These are phyloP conservation scores for Lepidurus couesii DNA, from an alignment of 1,140 invertebrate genomes.

Conservation along the genomic window DNA sequence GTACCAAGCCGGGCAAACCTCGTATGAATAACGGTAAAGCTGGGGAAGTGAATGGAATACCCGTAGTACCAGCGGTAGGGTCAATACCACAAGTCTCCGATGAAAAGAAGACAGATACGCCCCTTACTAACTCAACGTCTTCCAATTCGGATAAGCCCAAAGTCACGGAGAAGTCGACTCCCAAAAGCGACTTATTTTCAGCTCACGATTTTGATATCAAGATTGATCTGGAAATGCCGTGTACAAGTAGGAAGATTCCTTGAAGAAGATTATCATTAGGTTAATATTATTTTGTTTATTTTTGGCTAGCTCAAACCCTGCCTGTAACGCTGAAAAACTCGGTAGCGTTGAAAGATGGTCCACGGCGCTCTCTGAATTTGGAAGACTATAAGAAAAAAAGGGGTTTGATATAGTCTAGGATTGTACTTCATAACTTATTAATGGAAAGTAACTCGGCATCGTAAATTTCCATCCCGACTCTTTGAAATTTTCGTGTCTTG, in stretches of 20 bases:
- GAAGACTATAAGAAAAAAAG: conserved; percentile 96
- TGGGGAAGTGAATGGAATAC: neutral
- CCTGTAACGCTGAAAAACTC: conserved; percentile 68
- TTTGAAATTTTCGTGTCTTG: neutral
- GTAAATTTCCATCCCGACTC: conserved; percentile 12
- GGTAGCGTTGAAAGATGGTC: conserved; percentile 68
- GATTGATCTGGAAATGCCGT: conserved; percentile 81
- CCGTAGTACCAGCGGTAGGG: conserved; percentile 37
- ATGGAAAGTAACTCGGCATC: neutral
- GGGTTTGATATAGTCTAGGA: conserved; percentile 69
- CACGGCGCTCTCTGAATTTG: conserved; percentile 82
- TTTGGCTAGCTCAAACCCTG: conserved; percentile 61
- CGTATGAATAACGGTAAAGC: conserved; percentile 39
- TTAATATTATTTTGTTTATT: conserved; percentile 39
- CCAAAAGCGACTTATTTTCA: conserved; percentile 69
- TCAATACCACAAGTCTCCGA: conserved; percentile 41
- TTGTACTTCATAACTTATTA: conserved; percentile 27
- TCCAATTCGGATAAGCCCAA: conserved; percentile 35
- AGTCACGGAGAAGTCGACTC: conserved; percentile 36
- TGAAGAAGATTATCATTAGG: neutral
- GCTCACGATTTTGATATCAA: conserved; percentile 96
- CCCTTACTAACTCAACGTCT: neutral
- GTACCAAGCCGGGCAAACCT: conserved; percentile 55
- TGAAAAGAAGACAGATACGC: neutral
- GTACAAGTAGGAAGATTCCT: conserved; percentile 64